Evolutionary conservation across 1,140 invertebrate species (phyloP), one percentile per base, ranked within the genome.

Genomic region (Aplysia californica): DNA sequence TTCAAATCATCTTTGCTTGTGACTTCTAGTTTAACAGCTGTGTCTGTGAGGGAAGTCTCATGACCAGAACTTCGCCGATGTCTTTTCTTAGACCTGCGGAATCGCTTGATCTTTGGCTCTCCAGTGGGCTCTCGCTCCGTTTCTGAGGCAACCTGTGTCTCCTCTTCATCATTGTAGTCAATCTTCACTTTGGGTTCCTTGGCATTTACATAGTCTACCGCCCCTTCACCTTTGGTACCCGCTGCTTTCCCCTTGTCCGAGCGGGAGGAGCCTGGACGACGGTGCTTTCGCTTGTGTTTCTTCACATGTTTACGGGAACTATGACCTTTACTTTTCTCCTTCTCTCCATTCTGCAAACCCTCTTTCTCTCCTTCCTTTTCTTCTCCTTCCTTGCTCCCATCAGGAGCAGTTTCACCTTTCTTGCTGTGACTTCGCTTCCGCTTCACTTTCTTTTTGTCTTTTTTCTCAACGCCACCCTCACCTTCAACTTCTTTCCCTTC

Each of bases 131-230:
- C 44, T 33, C 67, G 61, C 35, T 41, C 58, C 39, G 36, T 66
- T 21, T 76, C 78, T 3, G 73, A 64, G 20, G 23, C 50, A 21
- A 72, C 61, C 20, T 71, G 67, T 2, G 64, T 70, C 31, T 76
- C 78, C 20, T 79, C 78, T 26, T 75, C 78, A 55, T 79, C 78
- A 59, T 76, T 76, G 74, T 79, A 79, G 56, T 79, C 78, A n/a
- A 79, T 79, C 61, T 79, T 79, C 20, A 79, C 78, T 58, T 79
- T 79, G 33, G 78, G 78, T 70, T 79, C 73, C 38, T 79, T 79
- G 26, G 61, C 38, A 56, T 76, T 79, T 10, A 35, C 36, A 26
- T 41, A 64, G 33, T 73, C 65, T n/a, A 56, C 64, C 3, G 31
- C 55, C 0, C 31, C 41, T 10, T 33, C 58, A 21, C 36, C 72